Percentiles rank a stretch among this genome's conserved stretches.
Evolutionary conservation across 2,797 vertebrate species (phyloP).

Genomic region (Cyclura pinguis): DNA sequence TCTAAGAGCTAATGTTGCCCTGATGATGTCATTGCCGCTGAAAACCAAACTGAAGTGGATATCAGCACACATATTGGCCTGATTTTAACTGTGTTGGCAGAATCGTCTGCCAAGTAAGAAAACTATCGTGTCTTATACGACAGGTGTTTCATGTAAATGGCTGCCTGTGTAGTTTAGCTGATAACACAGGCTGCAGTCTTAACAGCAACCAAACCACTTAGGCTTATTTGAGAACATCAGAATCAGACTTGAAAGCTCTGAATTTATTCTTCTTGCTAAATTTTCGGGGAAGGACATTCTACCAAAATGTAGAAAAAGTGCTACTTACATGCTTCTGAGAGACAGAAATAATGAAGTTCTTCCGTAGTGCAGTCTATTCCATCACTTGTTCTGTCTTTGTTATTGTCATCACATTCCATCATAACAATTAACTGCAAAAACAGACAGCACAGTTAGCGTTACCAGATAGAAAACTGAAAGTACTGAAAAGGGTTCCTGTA

Average conservation of each 20-base stretch:
- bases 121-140: neutral
- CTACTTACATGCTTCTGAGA: conserved; percentile 80
- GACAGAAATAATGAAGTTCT: conserved; percentile 74
- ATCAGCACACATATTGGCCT: neutral
- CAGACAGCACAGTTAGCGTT: conserved; percentile 21
- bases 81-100: neutral
- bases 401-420: conserved; percentile 70
- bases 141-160: neutral
- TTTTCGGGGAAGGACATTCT: neutral
- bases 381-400: conserved; percentile 60
- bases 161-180: neutral
- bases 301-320: conserved; percentile 29
- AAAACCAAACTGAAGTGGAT: neutral
- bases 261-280: neutral
- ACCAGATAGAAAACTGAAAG: no score
- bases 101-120: neutral
- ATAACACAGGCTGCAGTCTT: neutral
- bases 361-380: conserved; percentile 71
- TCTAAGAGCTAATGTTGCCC: neutral
- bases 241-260: neutral
- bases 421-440: conserved; percentile 81
- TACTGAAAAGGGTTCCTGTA: no score
- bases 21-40: no score
- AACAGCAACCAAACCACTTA: neutral
- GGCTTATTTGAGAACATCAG: neutral